A percentile compares a stretch with the other conserved stretches of the same genome.
Evolutionary conservation across 2,797 vertebrate species (phyloP).

Genomic region (Anas acuta): DNA sequence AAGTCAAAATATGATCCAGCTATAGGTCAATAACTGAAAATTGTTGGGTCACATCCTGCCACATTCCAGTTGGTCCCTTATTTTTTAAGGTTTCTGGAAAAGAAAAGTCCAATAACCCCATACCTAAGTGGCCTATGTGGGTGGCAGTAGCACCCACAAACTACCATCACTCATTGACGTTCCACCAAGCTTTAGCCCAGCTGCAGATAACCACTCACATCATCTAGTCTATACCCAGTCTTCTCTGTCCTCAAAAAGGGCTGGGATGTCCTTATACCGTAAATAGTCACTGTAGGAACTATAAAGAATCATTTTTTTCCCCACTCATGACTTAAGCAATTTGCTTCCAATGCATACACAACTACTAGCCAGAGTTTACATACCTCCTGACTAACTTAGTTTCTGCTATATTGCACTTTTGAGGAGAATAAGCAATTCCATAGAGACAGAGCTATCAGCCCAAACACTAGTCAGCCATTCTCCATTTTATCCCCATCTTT

Average conservation of each 20-base stretch:
- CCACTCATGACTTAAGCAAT: not conserved
- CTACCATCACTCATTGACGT: not conserved
- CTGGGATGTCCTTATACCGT: not conserved
- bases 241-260: not conserved
- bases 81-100: not conserved
- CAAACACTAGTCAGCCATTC: not conserved
- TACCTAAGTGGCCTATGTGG: not conserved
- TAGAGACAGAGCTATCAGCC: not conserved
- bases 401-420: rapidly evolving
- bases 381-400: not conserved
- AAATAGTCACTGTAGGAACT: not conserved
- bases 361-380: not conserved
- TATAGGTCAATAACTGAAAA: not conserved
- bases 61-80: not conserved
- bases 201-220: not conserved
- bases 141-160: not conserved
- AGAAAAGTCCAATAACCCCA: not conserved
- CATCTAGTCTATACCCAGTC: not conserved
- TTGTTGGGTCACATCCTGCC: not conserved
- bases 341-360: not conserved
- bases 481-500: not conserved
- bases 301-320: not conserved
- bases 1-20: not conserved
- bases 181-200: not conserved
- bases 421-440: not conserved